Evolutionary conservation across 2,888 invertebrate species (phyloP).

Genomic region (Ichneumoninae sp.): DNA sequence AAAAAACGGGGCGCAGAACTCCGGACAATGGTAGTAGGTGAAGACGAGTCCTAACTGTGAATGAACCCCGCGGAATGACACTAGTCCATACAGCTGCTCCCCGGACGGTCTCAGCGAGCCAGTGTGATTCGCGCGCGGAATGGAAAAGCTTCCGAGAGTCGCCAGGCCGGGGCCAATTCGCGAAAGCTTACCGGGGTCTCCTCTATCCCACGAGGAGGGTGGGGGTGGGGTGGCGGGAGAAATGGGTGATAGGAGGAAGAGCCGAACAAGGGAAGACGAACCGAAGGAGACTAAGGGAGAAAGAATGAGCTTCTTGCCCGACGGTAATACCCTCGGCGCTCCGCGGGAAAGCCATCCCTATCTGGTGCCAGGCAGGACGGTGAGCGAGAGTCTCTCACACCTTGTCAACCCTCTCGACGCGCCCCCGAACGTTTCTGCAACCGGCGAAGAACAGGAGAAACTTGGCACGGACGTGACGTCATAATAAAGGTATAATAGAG

Average conservation of each 20-base stretch:
- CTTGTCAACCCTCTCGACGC: constrained; percentile 26
- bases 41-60: constrained; percentile 18
- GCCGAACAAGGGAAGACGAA: constrained; percentile 38
- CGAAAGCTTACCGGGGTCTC: constrained; percentile 37
- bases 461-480: constrained; percentile 66
- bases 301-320: constrained; percentile 42
- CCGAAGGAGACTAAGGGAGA: constrained; percentile 33
- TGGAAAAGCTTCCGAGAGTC: constrained; percentile 20
- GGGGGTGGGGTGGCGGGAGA: not conserved
- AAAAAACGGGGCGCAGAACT: not conserved
- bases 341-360: constrained; percentile 32
- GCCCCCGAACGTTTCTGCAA: not conserved
- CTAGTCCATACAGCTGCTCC: not conserved
- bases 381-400: constrained; percentile 27
- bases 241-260: not conserved
- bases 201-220: not conserved
- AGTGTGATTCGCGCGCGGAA: constrained; percentile 52
- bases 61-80: constrained; percentile 18
- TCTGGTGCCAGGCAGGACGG: constrained; percentile 41
- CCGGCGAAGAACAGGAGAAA: constrained; percentile 41
- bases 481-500: constrained; percentile 69
- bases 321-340: constrained; percentile 51
- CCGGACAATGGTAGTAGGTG: constrained; percentile 3
- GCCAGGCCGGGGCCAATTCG: constrained; percentile 57
- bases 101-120: constrained; percentile 65